Conservation (phyloP, 1,140 invertebrate genomes). For the Zaprionus vittiger region DNA sequence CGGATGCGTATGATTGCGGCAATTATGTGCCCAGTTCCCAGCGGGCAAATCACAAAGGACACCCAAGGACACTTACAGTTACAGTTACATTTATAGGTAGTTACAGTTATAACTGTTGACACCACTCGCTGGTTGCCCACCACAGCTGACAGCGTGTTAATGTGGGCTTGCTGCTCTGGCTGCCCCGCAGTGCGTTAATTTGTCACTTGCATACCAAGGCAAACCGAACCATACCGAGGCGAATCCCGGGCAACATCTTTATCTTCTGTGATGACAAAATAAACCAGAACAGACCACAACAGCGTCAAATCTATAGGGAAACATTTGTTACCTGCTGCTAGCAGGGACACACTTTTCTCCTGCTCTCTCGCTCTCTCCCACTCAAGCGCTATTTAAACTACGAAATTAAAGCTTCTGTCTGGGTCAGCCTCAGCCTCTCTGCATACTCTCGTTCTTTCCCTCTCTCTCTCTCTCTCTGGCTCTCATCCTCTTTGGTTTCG, state of each 20-base stretch:
- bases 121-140: constrained; percentile 27
- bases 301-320: constrained; percentile 63
- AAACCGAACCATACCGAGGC: constrained; percentile 20
- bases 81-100: constrained; percentile 52
- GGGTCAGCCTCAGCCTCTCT: constrained; percentile 14
- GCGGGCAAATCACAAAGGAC: constrained; percentile 67
- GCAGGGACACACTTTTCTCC: constrained; percentile 9
- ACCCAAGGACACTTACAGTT: constrained; percentile 40
- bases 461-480: not conserved
- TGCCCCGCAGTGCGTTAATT: constrained; percentile 67
- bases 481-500: not conserved
- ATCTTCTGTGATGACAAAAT: constrained; percentile 41
- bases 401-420: constrained; percentile 63
- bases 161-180: constrained; percentile 14
- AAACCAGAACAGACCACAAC: constrained; percentile 17
- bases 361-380: constrained; percentile 7
- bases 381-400: constrained; percentile 52
- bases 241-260: constrained; percentile 47
- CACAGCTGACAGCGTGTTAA: constrained; percentile 45
- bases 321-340: constrained; percentile 70
- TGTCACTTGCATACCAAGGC: constrained; percentile 53
- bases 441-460: constrained; percentile 5
- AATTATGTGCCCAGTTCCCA: constrained; percentile 71
- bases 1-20: constrained; percentile 46
- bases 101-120: constrained; percentile 40